Base-by-base conservation (phyloP, 2,888 invertebrate species). In the Tuta absoluta region DNA sequence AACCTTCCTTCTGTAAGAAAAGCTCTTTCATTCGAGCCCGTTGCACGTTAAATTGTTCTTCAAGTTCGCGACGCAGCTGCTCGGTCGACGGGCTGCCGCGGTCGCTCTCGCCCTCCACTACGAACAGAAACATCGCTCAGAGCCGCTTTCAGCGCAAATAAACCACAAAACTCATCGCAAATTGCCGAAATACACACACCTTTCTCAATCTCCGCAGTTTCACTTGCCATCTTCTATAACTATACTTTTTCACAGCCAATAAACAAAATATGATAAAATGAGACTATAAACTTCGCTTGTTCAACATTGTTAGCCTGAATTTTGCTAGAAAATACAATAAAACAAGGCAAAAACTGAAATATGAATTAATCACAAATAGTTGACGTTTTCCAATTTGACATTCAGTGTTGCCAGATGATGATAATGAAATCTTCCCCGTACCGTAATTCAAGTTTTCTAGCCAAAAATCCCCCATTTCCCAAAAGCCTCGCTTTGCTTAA, bases 1-100 rank as follows among this genome's bases (percentile, higher is more conserved):
- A 92, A 96, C 97, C 96, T 95, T 98, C 98, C 93, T 98, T 98
- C 85, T 97, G 97, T 76, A 98, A 93, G 90, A 95, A 98, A 66
- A 98, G 89, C 77, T 98, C 98, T 92, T 97, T 98, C 93, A 98
- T 95, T 93, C 96, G 96, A 48, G 98, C 98, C 75, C 98, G 93
- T 85, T 98, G 98, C 67, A 94, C 90, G 81, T 98, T 96, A 91
- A 98, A 98, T 83, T 98, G 97, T 72, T 95, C 95, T 77, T 95
- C 95, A 80, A 96, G 93, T 78, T 94, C 93, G 71, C 85, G 83
- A 65, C 80, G 79, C 69, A 76, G 72, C 68, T 80, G 76, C 65
- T 85, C 85, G 62, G 80, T 79, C 53, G 79, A 72, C 63, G 78
- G 81, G 67, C 77, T 74, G 68, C 76, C 75, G 66, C 76, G 74